Conservation (phyloP, 2,888 invertebrate species). For the Dicyrtomina minuta region DNA sequence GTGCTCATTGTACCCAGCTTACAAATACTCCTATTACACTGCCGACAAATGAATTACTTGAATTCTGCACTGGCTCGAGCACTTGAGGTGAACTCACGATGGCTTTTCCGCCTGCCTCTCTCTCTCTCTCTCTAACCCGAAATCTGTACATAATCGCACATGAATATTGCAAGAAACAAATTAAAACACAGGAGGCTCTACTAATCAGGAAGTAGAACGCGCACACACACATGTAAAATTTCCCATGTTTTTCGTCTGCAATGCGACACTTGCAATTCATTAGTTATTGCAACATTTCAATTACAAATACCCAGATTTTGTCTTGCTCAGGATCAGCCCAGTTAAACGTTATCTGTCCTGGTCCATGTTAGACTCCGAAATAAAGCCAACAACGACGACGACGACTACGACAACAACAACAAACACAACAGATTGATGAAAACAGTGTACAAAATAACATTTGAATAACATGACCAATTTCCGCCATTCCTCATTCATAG, state of each 20-base stretch:
- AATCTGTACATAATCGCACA: constrained; percentile 2
- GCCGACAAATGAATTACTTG: constrained; percentile 19
- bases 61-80: neutral
- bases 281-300: constrained; percentile 19
- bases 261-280: constrained; percentile 30
- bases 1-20: neutral
- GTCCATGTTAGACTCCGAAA: neutral
- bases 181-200: neutral
- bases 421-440: neutral
- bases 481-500: no score
- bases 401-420: no score
- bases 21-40: neutral
- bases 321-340: neutral
- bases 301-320: constrained; percentile 14
- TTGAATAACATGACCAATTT: no score
- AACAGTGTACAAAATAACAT: no score
- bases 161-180: constrained; percentile 21
- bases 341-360: neutral
- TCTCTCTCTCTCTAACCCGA: neutral
- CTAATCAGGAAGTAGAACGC: neutral
- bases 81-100: constrained; percentile 1
- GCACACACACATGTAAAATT: neutral
- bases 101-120: neutral
- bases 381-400: neutral
- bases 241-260: constrained; percentile 18